Conservation (phyloP, 2,113 vertebrate species). For the Campylomormyrus numenius region DNA sequence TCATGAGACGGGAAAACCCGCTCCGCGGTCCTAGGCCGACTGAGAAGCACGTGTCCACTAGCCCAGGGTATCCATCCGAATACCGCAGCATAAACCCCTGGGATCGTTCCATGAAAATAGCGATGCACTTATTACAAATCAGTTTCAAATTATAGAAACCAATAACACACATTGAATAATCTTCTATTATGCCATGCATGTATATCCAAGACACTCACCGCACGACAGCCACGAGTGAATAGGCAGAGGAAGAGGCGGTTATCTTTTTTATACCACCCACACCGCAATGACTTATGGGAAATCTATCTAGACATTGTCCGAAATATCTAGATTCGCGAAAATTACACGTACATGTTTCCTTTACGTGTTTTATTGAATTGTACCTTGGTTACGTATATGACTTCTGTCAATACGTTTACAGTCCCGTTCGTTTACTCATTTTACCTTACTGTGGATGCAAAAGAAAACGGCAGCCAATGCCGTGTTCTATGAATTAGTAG, state of each 20-base stretch:
- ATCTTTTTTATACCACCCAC: slow-evolving; percentile 30
- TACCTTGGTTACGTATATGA: too few species aligned
- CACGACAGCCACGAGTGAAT: background rate
- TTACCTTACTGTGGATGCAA: too few species aligned
- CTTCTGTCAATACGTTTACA: too few species aligned
- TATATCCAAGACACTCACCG: fast-evolving
- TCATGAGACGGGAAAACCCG: background rate
- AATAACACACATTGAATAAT: background rate
- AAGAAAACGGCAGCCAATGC: too few species aligned
- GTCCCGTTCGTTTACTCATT: too few species aligned
- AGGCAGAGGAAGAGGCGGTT: slow-evolving; percentile 3
- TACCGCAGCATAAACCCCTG: background rate
- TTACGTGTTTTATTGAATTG: too few species aligned
- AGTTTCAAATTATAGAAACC: background rate
- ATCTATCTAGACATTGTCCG: background rate
- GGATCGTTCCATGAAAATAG: background rate
- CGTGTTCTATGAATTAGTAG: too few species aligned
- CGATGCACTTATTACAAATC: background rate
- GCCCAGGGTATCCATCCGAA: background rate
- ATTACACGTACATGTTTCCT: too few species aligned
- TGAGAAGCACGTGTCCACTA: background rate
- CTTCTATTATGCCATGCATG: background rate
- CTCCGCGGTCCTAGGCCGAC: background rate
- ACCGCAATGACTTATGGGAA: slow-evolving; percentile 54
- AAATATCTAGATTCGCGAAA: background rate